These are phyloP conservation scores for Adineta ricciae DNA, from an alignment of 2,888 invertebrate species.

Conservation along the genomic window DNA sequence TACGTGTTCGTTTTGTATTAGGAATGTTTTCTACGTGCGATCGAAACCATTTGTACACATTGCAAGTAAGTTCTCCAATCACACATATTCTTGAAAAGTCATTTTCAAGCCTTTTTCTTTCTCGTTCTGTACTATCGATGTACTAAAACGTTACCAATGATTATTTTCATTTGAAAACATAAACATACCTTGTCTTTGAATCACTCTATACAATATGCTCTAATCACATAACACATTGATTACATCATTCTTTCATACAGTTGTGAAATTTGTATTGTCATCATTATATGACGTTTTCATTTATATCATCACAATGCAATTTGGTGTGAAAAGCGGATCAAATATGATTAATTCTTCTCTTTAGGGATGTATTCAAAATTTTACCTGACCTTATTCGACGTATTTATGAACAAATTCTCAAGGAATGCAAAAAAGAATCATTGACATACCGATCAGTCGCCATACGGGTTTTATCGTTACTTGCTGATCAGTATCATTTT, in stretches of 20 bases:
- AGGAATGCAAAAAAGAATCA: conserved; percentile 20
- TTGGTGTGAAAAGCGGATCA: background rate
- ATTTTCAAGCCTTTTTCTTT: too few relatives aligned
- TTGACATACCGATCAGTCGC: background rate
- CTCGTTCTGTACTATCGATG: too few relatives aligned
- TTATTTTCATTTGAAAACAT: too few relatives aligned
- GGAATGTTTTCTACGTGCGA: conserved; percentile 13
- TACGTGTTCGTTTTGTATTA: background rate
- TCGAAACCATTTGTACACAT: background rate
- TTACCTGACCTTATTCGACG: background rate
- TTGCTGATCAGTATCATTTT: conserved; percentile 14
- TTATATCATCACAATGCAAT: background rate
- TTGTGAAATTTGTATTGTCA: too few relatives aligned
- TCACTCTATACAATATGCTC: background rate
- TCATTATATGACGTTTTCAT: too few relatives aligned
- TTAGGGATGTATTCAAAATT: background rate
- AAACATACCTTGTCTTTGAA: too few relatives aligned
- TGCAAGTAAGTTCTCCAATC: conserved; percentile 19
- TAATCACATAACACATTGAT: background rate
- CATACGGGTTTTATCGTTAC: background rate
- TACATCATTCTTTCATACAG: too few relatives aligned
- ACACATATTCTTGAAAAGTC: too few relatives aligned
- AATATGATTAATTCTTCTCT: background rate
- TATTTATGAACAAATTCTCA: background rate
- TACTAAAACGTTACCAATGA: too few relatives aligned